Evolutionary conservation across 2,797 vertebrate genomes (phyloP).

Genomic region (Microhierax caerulescens): DNA sequence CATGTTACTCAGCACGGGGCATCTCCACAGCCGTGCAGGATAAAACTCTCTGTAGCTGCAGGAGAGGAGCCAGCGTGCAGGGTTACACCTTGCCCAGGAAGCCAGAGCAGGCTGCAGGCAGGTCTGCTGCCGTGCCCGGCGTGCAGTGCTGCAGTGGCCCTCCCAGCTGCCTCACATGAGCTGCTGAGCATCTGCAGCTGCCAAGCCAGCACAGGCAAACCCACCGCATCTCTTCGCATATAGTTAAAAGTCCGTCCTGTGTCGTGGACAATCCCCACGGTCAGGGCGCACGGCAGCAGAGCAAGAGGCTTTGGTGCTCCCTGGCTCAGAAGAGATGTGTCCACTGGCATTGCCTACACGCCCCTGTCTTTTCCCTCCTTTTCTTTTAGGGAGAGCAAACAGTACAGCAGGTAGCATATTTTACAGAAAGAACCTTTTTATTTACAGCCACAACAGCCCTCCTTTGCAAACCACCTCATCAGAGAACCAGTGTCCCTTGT

Average conservation of each 20-base stretch:
- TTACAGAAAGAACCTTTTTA: background rate
- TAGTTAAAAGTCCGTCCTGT: background rate
- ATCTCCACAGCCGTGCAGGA: background rate
- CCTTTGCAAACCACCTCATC: background rate
- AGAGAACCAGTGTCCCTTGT: background rate
- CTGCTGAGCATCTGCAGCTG: background rate
- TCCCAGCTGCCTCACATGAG: background rate
- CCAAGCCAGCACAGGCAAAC: background rate
- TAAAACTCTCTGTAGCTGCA: background rate
- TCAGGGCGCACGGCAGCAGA: background rate
- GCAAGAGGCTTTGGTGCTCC: background rate
- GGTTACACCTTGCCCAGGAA: background rate
- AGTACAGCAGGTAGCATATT: background rate
- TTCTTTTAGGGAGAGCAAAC: background rate
- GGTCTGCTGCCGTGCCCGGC: background rate
- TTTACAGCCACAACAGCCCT: background rate
- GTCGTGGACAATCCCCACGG: fast-evolving
- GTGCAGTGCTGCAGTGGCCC: fast-evolving
- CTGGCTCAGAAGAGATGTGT: background rate
- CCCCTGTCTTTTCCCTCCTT: background rate
- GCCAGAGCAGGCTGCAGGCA: background rate
- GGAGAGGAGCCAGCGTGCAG: background rate
- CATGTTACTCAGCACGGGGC: background rate
- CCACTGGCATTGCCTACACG: background rate
- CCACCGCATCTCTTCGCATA: fast-evolving